Conservation (phyloP, 2,113 vertebrate genomes). For the Antigone vipio region DNA sequence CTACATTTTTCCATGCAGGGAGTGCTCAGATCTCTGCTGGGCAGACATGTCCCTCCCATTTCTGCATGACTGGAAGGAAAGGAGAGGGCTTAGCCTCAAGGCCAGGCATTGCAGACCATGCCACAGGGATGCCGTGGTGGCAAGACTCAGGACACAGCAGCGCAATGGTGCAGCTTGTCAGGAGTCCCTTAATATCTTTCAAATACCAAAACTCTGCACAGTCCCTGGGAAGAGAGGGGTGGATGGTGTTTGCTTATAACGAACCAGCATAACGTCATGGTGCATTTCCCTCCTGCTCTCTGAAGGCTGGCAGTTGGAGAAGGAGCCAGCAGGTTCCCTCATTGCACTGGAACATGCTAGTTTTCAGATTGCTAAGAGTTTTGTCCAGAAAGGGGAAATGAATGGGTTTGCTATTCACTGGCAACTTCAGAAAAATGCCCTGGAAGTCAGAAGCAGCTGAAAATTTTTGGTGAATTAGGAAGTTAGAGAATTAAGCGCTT, state of each 20-base stretch:
- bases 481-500: background rate
- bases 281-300: background rate
- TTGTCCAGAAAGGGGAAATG: background rate
- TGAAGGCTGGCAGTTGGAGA: background rate
- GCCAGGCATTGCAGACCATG: background rate
- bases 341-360: background rate
- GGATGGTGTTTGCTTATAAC: background rate
- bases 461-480: background rate
- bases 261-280: accelerated
- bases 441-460: background rate
- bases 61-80: background rate
- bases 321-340: background rate
- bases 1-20: background rate
- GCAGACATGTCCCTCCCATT: background rate
- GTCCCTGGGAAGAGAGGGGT: background rate
- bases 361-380: background rate
- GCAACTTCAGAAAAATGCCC: background rate
- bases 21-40: background rate
- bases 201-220: background rate
- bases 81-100: background rate
- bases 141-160: background rate
- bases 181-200: background rate
- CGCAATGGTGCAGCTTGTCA: background rate
- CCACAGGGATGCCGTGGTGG: accelerated
- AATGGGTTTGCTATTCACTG: background rate